A percentile compares a stretch with the other conserved stretches of the same genome.
Evolutionary conservation across 2,888 invertebrate species (phyloP).

Genomic region (Corbicula japonica): DNA sequence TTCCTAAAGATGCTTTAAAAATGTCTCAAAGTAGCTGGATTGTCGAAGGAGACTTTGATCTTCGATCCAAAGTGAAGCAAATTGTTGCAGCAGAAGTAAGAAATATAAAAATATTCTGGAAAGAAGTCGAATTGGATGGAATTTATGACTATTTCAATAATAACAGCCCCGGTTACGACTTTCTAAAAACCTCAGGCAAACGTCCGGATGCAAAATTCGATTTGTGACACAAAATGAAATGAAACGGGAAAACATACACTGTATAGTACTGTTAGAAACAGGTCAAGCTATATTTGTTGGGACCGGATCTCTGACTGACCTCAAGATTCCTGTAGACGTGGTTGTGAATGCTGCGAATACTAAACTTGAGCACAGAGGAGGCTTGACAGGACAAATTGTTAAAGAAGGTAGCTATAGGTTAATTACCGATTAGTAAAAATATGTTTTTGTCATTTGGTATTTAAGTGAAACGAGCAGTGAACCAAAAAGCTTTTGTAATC

Average conservation of each 20-base stretch:
- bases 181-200: slow-evolving; percentile 20
- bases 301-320: slow-evolving; percentile 15
- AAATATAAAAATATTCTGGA: slow-evolving; percentile 33
- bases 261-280: slow-evolving; percentile 42
- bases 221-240: slow-evolving; percentile 48
- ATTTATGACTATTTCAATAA: slow-evolving; percentile 38
- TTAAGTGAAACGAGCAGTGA: no score
- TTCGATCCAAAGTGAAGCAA: no score
- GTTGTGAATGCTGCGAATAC: slow-evolving; percentile 41
- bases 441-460: no score
- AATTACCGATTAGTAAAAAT: no score
- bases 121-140: slow-evolving; percentile 26
- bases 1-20: no score
- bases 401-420: slow-evolving; percentile 33
- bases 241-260: slow-evolving; percentile 37
- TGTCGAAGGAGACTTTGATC: no score
- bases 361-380: slow-evolving; percentile 16
- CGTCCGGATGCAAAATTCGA: slow-evolving; percentile 33
- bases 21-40: no score
- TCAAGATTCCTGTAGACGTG: slow-evolving; percentile 28
- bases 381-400: slow-evolving; percentile 8
- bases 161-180: neutral
- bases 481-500: no score
- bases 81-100: slow-evolving; percentile 1
- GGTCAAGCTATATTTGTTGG: slow-evolving; percentile 51